Base-by-base conservation (phyloP, 1,140 invertebrate species). In the Pseudomyrmex dendroicus region DNA sequence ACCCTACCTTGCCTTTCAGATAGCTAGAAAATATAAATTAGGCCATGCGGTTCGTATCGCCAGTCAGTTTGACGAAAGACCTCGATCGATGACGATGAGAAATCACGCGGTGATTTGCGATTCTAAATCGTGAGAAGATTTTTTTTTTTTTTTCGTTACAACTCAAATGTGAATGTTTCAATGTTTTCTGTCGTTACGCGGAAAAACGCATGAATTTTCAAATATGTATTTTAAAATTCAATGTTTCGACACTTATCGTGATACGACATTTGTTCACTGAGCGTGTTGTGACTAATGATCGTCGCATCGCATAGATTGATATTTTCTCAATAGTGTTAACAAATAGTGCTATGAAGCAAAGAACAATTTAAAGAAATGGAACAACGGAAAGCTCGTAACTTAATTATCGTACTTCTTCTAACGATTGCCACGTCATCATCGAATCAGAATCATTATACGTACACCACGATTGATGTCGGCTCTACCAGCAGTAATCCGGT, bases 21-120 rank as follows among this genome's bases (percentile, higher is more conserved):
- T 72, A 25, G 54, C 48, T 68, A 72, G 83, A 88, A 92, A 92
- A 93, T 94, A 94, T 94, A 94, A 93, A 94, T 93, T 92, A 92
- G 89, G 77, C 83, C 90, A 84, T 59, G 12, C 80, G 59, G 46
- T 57, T 70, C 68, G 84, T 82, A 77, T 73, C 74, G 76, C 73
- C 73, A 82, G 35, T 59, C 90, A 94, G 93, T 94, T 76, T 84
- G 83, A 87, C n/a, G 86, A 73, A 64, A 78, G 80, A 64, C 44
- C 61, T 82, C 74, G 77, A 86, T 91, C 80, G 82, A 87, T 59
- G 86, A 91, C 88, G 85, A 90, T 90, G 87, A 83, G 87, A 88
- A 89, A 90, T 72, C 72, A 70, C 68, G 12, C 17, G 73, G 73
- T 2, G 35, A 12, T 20, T 59, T n/a, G 57, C n/a, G 50, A 35